Evolutionary conservation across 2,888 invertebrate species (phyloP), one percentile per base, ranked within the genome.

Genomic region (Alloscopus bannaensis): DNA sequence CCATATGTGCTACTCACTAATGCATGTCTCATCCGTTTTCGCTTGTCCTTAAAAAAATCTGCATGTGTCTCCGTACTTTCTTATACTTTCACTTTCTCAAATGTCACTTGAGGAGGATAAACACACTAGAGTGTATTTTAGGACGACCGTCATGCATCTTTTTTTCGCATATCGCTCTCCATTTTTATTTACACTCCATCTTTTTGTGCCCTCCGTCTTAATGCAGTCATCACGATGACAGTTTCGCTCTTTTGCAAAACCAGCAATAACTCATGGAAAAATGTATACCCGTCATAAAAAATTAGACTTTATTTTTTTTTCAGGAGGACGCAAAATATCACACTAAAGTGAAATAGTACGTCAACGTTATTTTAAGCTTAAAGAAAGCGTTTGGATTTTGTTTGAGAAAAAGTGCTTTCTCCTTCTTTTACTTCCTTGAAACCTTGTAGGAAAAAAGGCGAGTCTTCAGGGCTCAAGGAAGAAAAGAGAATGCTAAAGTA

Each of bases 191-290:
- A 45, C 57, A 45, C 28, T 64, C 64, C 64, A 64, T 64, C 64
- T 45, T 64, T 64, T 64, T 64, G 24, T 62, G 62, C 52, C 52
- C 31, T 66, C 42, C 24, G n/a, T 68, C 68, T 76, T 76, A 76
- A 76, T 68, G 68, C 75, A 76, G 60, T 76, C 68, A 68, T n/a
- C n/a, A n/a, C n/a, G n/a, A n/a, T 62, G 69, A 77, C 69, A 69
- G 52, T 29, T n/a, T n/a, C n/a, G n/a, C n/a, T n/a, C n/a, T n/a
- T n/a, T n/a, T n/a, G n/a, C n/a, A 18, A 24, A 31, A 62, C 62
- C 52, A 69, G 55, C 62, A 69, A 69, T 64, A 64, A 77, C 62
- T 69, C 59, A 68, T 60, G 24, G 59, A 75, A 68, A 68, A 11
- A 20, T 28, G 52, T 29, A 66, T 66, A 75, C 42, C 20, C 29